Conservation (phyloP, 2,797 vertebrate genomes). For the Sebastes steindachneri region DNA sequence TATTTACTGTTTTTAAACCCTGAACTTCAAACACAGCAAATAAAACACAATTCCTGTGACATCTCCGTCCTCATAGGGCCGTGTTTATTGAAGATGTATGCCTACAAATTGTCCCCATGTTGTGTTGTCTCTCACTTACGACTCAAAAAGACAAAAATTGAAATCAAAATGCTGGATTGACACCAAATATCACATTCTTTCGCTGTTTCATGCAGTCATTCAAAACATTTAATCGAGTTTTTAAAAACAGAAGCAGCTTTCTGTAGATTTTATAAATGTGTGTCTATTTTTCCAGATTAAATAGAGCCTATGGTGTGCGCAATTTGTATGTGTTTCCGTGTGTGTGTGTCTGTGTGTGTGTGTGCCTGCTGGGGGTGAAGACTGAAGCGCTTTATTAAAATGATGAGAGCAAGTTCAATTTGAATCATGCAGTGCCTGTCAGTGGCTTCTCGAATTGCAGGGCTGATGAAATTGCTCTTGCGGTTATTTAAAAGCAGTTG, state of each 20-base stretch:
- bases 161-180: conserved; percentile 52
- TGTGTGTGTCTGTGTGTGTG: conserved; percentile 13
- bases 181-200: conserved; percentile 53
- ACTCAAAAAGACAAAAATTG: conserved; percentile 18
- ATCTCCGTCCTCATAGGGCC: conserved; percentile 40
- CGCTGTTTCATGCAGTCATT: conserved; percentile 50
- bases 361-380: conserved; percentile 75
- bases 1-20: conserved; percentile 82
- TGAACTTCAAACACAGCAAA: conserved; percentile 77
- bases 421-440: conserved; percentile 85
- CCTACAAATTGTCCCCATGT: conserved; percentile 50
- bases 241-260: conserved; percentile 48
- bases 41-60: conserved; percentile 70
- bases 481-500: conserved; percentile 90
- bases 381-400: conserved; percentile 84
- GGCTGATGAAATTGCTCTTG: conserved; percentile 87
- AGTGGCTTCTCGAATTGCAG: conserved; percentile 83
- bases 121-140: conserved; percentile 39
- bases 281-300: conserved; percentile 48
- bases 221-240: conserved; percentile 59
- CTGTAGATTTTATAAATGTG: conserved; percentile 48
- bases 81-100: conserved; percentile 63
- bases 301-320: conserved; percentile 44
- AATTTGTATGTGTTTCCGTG: conserved; percentile 51
- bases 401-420: conserved; percentile 85